phyloP scores from a whole-genome alignment of 1,140 invertebrate genomes.

The Drosophila auraria region DNA sequence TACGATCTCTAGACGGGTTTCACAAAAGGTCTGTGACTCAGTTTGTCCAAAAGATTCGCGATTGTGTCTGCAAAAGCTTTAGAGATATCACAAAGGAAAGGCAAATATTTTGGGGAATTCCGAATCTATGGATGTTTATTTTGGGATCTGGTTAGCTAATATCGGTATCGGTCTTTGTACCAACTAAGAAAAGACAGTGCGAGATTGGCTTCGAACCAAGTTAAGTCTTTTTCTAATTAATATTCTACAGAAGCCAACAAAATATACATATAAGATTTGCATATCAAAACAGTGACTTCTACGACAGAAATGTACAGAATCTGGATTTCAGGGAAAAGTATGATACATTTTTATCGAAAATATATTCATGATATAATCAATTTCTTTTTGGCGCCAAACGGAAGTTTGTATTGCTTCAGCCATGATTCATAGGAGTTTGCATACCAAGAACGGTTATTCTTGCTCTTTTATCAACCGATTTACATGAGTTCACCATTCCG shows the following conservation, averaged over 20 bases:
- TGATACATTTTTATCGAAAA: background rate
- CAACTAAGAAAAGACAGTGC: background rate
- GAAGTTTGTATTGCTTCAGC: background rate
- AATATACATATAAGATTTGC: background rate
- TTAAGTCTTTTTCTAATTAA: background rate
- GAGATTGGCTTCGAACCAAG: background rate
- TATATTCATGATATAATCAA: background rate
- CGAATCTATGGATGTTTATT: background rate
- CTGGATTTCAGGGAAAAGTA: background rate
- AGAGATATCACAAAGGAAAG: background rate
- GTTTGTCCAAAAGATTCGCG: slow-evolving; percentile 4
- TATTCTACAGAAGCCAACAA: background rate
- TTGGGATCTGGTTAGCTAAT: background rate
- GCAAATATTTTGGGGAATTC: slow-evolving; percentile 1
- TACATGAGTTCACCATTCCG: slow-evolving; percentile 5
- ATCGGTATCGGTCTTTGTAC: background rate
- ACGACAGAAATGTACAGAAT: background rate
- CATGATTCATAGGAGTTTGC: slow-evolving; percentile 5
- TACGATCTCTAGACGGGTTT: slow-evolving; percentile 18
- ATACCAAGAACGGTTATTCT: slow-evolving; percentile 5
- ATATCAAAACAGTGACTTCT: background rate
- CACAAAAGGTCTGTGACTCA: slow-evolving; percentile 19
- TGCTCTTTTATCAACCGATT: background rate
- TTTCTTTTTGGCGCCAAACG: background rate
- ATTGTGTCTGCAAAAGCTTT: slow-evolving; percentile 5